Conservation (phyloP, 1,140 invertebrate species). For the Druon quercuslanigerum region DNA sequence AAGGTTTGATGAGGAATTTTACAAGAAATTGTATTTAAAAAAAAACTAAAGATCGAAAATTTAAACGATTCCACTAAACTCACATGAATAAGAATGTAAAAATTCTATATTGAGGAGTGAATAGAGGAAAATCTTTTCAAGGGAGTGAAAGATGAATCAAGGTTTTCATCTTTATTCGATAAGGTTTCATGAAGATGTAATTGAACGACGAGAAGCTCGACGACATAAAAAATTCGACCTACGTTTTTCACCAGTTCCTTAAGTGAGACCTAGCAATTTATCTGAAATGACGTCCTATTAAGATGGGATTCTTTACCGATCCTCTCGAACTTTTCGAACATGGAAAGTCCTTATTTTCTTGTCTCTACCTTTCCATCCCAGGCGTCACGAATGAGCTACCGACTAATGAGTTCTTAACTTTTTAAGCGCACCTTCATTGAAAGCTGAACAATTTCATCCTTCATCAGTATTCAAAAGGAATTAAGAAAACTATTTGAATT, state of each 20-base stretch:
- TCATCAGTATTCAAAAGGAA: not conserved
- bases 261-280: conserved; percentile 28
- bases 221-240: conserved; percentile 26
- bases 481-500: not conserved
- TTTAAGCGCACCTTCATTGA: not conserved
- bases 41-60: too few species aligned
- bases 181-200: conserved; percentile 28
- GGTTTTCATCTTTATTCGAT: conserved; percentile 9
- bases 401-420: conserved; percentile 25
- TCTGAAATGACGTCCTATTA: conserved; percentile 28
- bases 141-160: not conserved
- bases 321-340: conserved; percentile 15
- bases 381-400: conserved; percentile 14
- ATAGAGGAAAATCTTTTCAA: not conserved
- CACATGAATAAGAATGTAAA: too few species aligned
- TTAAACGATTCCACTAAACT: too few species aligned
- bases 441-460: conserved; percentile 1
- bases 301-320: conserved; percentile 30
- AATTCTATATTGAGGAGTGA: too few species aligned
- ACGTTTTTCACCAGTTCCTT: conserved; percentile 24
- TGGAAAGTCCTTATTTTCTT: conserved; percentile 30
- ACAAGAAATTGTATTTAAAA: too few species aligned
- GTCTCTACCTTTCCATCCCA: conserved; percentile 17
- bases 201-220: not conserved
- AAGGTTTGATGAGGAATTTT: too few species aligned